A percentile compares a stretch with the other conserved stretches of the same genome.
These are phyloP conservation scores for Chouioia cunea DNA, from an alignment of 2,888 invertebrate genomes.

Conservation along the genomic window DNA sequence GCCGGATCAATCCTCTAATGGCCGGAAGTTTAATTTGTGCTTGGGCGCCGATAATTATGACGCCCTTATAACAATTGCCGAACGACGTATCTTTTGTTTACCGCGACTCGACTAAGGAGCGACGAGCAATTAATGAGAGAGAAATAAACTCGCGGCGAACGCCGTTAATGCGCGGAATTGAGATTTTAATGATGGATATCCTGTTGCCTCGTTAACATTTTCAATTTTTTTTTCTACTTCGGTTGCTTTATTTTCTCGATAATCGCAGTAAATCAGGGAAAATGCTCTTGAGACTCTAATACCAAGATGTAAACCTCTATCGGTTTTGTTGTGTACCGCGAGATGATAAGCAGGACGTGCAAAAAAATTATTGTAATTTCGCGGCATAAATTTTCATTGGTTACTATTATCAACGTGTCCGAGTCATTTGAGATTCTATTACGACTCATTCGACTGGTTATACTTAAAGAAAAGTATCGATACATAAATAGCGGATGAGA, in stretches of 20 bases:
- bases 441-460: too few species aligned
- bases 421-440: too few species aligned
- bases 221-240: conserved; percentile 32
- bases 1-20: conserved; percentile 63
- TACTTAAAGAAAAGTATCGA: too few species aligned
- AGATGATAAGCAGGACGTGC: not conserved
- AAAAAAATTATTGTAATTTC: conserved; percentile 14
- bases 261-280: conserved; percentile 8
- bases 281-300: not conserved
- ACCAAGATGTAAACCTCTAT: not conserved
- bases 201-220: conserved; percentile 47
- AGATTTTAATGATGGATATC: conserved; percentile 43
- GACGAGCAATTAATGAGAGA: conserved; percentile 35
- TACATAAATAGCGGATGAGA: too few species aligned
- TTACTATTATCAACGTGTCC: too few species aligned
- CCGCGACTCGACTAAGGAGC: conserved; percentile 11
- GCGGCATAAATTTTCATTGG: not conserved
- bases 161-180: conserved; percentile 36
- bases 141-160: conserved; percentile 29
- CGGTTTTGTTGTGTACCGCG: not conserved
- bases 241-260: conserved; percentile 13
- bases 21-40: conserved; percentile 63
- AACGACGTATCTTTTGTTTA: conserved; percentile 27
- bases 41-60: conserved; percentile 52
- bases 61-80: conserved; percentile 32